Conservation (phyloP, 2,888 invertebrate genomes). For the Apomyelois bistriatella region DNA sequence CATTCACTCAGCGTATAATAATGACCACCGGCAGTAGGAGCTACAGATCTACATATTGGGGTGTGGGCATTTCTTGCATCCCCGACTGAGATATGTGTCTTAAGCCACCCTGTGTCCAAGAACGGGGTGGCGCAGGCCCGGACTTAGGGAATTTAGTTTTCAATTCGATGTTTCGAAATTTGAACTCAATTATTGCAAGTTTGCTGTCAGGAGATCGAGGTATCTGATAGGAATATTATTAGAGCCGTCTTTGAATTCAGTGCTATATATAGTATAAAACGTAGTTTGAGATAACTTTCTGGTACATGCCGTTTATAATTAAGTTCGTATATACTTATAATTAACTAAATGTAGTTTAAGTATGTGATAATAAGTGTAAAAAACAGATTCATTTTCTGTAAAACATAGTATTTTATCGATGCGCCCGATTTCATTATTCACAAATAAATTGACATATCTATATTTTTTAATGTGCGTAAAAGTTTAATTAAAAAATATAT, state of each 20-base stretch:
- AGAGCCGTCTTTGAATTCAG: conserved; percentile 4
- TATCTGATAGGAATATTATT: conserved; percentile 5
- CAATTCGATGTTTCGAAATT: conserved; percentile 12
- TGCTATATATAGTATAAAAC: not conserved
- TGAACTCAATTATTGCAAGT: conserved; percentile 6
- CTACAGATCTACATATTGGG: conserved; percentile 79
- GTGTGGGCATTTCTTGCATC: conserved; percentile 79
- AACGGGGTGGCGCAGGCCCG: conserved; percentile 63
- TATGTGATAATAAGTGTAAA: too few relatives aligned
- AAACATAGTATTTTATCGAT: too few relatives aligned
- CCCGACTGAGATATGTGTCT: conserved; percentile 79
- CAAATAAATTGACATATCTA: too few relatives aligned
- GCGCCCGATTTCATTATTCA: too few relatives aligned
- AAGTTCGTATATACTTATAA: too few relatives aligned
- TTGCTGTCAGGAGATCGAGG: not conserved
- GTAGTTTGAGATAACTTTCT: not conserved
- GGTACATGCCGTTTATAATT: not conserved
- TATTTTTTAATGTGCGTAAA: too few relatives aligned
- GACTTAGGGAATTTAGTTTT: conserved; percentile 28
- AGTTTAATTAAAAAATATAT: too few relatives aligned
- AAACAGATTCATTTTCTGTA: too few relatives aligned
- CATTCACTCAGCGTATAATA: conserved; percentile 36
- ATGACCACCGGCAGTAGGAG: conserved; percentile 60
- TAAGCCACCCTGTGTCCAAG: conserved; percentile 66
- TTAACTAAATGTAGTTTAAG: too few relatives aligned